Percentiles rank a stretch among this genome's conserved stretches.
Conservation (phyloP, 2,888 invertebrate species). For the Ectemnius lituratus region DNA sequence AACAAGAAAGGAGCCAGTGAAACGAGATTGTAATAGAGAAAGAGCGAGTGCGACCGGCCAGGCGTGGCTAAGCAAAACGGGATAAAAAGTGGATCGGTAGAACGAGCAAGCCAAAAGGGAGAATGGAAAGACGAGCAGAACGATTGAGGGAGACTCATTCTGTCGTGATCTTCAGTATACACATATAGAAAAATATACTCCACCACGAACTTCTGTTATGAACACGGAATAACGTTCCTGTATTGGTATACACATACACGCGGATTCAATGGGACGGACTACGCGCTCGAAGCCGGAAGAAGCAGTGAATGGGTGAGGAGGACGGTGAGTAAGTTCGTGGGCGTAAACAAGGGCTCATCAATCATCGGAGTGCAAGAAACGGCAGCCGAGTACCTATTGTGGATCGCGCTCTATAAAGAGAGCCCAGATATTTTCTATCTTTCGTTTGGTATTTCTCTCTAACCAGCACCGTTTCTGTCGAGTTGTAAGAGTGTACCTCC, state of each 20-base stretch:
- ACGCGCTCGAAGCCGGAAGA: slow-evolving; percentile 39
- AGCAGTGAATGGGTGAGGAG: slow-evolving; percentile 31
- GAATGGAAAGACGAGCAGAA: slow-evolving; percentile 17
- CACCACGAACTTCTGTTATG: not conserved
- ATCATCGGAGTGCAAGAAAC: slow-evolving; percentile 62
- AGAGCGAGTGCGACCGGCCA: slow-evolving; percentile 14
- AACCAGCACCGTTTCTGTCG: not conserved
- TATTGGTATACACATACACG: slow-evolving; percentile 1
- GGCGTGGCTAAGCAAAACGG: slow-evolving; percentile 5
- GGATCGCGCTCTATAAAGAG: slow-evolving; percentile 30
- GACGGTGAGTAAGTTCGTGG: slow-evolving; percentile 45
- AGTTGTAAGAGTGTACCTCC: not conserved
- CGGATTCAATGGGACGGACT: slow-evolving; percentile 34
- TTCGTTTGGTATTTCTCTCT: slow-evolving; percentile 17
- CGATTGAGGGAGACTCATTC: slow-evolving; percentile 25
- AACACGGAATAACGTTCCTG: too few relatives aligned
- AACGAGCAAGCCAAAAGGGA: slow-evolving; percentile 15
- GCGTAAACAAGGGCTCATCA: slow-evolving; percentile 64
- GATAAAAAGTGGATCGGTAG: slow-evolving; percentile 4
- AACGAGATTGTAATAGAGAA: slow-evolving; percentile 21
- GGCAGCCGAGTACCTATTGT: slow-evolving; percentile 43
- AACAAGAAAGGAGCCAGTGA: slow-evolving; percentile 30
- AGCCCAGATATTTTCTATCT: slow-evolving; percentile 50
- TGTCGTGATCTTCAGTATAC: not conserved
- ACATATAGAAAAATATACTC: not conserved